These are phyloP conservation scores for Carcinoscorpius rotundicauda DNA, from an alignment of 1,140 invertebrate genomes.

Conservation along the genomic window DNA sequence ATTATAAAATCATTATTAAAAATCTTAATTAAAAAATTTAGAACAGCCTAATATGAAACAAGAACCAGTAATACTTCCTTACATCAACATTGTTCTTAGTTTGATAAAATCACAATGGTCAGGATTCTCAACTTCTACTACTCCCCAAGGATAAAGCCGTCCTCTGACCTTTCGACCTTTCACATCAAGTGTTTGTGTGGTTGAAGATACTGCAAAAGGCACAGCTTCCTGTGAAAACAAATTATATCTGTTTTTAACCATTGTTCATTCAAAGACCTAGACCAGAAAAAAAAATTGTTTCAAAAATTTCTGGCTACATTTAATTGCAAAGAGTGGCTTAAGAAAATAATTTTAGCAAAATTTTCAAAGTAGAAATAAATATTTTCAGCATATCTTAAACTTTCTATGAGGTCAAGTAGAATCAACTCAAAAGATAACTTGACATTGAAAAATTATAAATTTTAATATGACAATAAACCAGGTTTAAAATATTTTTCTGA, in stretches of 20 bases:
- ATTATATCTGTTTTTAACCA: background rate
- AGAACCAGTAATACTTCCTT: background rate
- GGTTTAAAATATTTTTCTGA: too few species aligned
- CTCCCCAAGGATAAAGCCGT: conserved; percentile 49
- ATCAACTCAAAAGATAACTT: too few species aligned
- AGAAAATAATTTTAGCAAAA: too few species aligned
- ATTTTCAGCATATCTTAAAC: too few species aligned
- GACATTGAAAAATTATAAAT: too few species aligned
- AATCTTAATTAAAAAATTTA: background rate
- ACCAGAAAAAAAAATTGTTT: too few species aligned
- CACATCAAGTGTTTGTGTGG: conserved; percentile 29
- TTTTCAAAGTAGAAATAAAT: too few species aligned
- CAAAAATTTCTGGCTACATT: too few species aligned
- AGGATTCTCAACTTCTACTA: conserved; percentile 51
- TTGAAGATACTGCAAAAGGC: conserved; percentile 34
- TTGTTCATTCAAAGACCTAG: too few species aligned
- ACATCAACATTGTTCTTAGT: conserved; percentile 41
- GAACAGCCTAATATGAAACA: conserved; percentile 19
- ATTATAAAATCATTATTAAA: background rate
- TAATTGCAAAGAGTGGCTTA: too few species aligned
- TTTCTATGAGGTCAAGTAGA: too few species aligned
- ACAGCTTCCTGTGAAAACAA: conserved; percentile 22
- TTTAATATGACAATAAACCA: too few species aligned
- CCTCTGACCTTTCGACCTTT: conserved; percentile 36
- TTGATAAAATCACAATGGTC: conserved; percentile 53